These are phyloP conservation scores for Tragopan temminckii DNA, from an alignment of 2,797 vertebrate species.

Conservation along the genomic window DNA sequence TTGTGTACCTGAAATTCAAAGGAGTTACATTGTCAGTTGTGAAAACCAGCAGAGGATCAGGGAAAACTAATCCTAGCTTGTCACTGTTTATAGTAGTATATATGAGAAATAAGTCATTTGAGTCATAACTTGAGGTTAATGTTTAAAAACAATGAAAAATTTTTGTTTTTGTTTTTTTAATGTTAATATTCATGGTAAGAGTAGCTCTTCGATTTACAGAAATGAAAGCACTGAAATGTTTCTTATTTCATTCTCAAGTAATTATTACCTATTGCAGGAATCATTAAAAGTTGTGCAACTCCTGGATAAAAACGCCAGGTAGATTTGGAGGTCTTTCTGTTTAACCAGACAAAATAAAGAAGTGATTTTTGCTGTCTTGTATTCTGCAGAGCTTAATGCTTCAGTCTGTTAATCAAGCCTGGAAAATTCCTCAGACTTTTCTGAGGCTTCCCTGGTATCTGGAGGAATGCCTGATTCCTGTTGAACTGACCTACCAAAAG, in stretches of 20 bases:
- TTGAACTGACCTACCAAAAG: neutral
- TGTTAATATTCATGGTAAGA: neutral
- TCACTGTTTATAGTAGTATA: neutral
- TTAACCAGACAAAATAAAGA: neutral
- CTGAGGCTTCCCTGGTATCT: accelerated
- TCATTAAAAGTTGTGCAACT: neutral
- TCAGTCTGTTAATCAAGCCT: neutral
- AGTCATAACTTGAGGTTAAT: neutral
- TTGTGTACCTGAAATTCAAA: neutral
- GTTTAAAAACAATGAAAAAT: neutral
- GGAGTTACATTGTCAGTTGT: accelerated
- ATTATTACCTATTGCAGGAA: neutral
- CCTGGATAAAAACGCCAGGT: neutral
- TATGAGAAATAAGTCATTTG: neutral
- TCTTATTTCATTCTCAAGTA: neutral
- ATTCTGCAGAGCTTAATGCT: neutral
- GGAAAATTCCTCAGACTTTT: accelerated
- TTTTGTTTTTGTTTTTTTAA: neutral
- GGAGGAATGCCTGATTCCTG: accelerated
- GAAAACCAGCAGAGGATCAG: neutral
- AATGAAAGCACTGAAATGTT: neutral
- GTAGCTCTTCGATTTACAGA: neutral
- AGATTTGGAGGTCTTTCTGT: neutral
- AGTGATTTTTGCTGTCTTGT: neutral
- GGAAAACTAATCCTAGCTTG: neutral